Evolutionary conservation across 2,888 invertebrate genomes (phyloP).

Genomic region (Glaucopsyche alexis): DNA sequence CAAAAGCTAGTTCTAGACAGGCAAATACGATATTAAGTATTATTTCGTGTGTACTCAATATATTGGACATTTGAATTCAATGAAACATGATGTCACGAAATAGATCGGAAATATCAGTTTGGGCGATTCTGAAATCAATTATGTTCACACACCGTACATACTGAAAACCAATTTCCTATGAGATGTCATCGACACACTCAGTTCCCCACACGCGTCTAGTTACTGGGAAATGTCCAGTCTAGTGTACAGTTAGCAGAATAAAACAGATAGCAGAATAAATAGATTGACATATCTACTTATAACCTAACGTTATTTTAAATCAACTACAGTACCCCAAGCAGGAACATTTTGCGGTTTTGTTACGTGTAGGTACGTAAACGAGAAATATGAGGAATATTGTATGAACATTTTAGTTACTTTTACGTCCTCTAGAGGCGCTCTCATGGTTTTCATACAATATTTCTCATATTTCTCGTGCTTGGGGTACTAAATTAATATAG

Average conservation of each 20-base stretch:
- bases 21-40: too few species aligned
- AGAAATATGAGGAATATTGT: too few species aligned
- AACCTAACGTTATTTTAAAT: too few species aligned
- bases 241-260: background rate
- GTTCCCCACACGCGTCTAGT: background rate
- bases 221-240: background rate
- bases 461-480: too few species aligned
- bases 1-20: too few species aligned
- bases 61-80: background rate
- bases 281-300: background rate
- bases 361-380: too few species aligned
- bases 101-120: slow-evolving; percentile 2
- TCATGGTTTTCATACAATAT: too few species aligned
- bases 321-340: too few species aligned
- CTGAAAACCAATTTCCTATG: slow-evolving; percentile 16
- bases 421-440: too few species aligned
- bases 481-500: too few species aligned
- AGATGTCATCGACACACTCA: background rate
- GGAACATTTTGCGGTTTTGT: too few species aligned
- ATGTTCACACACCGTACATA: background rate
- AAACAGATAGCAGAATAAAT: background rate
- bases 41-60: background rate
- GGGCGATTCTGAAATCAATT: slow-evolving; percentile 16
- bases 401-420: too few species aligned
- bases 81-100: background rate